A percentile compares a stretch with the other conserved stretches of the same genome.
phyloP scores from a whole-genome alignment of 64 coral and sea anemone species.

The Montipora capricornis region DNA sequence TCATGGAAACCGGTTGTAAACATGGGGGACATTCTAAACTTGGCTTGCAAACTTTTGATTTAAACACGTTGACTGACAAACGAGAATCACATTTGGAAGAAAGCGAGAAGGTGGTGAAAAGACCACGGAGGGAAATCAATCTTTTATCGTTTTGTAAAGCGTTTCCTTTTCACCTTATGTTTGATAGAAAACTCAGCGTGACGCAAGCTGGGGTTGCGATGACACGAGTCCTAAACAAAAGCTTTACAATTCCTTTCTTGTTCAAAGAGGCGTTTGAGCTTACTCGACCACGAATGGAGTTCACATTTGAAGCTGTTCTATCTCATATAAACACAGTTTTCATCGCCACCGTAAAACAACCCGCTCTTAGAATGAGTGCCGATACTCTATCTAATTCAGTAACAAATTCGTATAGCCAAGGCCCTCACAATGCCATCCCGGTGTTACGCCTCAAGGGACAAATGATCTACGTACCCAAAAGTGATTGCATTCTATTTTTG shows the following conservation, averaged over 20 bases:
- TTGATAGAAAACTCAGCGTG: slow-evolving; percentile 80
- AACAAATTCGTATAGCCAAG: slow-evolving; percentile 7
- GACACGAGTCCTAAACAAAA: slow-evolving; percentile 73
- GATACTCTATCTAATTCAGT: background rate
- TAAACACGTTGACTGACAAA: background rate
- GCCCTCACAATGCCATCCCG: background rate
- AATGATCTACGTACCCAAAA: slow-evolving; percentile 91
- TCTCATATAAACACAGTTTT: slow-evolving; percentile 98
- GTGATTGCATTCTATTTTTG: slow-evolving; percentile 89
- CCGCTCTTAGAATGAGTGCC: slow-evolving; percentile 10
- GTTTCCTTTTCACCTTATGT: slow-evolving; percentile 98
- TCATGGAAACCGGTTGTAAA: slow-evolving; percentile 77
- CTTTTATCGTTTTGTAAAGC: slow-evolving; percentile 95
- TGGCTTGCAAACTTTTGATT: slow-evolving; percentile 84
- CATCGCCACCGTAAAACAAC: slow-evolving; percentile 86
- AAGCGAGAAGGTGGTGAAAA: background rate
- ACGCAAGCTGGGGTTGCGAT: slow-evolving; percentile 91
- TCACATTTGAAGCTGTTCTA: slow-evolving; percentile 82
- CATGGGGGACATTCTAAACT: slow-evolving; percentile 82
- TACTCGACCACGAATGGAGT: slow-evolving; percentile 84
- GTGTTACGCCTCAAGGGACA: slow-evolving; percentile 91
- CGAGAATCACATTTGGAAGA: background rate
- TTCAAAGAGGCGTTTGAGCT: slow-evolving; percentile 92
- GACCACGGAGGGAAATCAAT: slow-evolving; percentile 66
- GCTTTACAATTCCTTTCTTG: slow-evolving; percentile 59